phyloP scores from a whole-genome alignment of 2,888 invertebrate species.

The Agriopis marginaria region DNA sequence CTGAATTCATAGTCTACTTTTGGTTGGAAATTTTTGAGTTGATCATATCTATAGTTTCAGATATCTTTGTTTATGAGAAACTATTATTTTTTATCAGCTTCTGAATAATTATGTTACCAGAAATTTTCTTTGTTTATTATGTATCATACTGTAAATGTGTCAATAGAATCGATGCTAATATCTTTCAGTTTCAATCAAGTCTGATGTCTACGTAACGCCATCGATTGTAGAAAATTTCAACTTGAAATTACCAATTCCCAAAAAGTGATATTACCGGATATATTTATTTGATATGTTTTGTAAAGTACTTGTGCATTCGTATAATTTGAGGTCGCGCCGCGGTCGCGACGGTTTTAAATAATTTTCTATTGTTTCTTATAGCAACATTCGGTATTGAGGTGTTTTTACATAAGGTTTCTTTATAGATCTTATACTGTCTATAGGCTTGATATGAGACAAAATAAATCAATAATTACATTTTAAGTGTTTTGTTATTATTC shows the following conservation, averaged over 20 bases:
- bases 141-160: not conserved
- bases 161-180: not conserved
- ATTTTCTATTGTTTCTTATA: not conserved
- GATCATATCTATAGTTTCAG: not conserved
- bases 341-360: not conserved
- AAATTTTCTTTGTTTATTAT: too few relatives aligned
- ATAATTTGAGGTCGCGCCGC: not conserved
- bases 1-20: too few relatives aligned
- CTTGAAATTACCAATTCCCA: constrained; percentile 40
- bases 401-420: constrained; percentile 35
- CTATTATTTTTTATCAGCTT: too few relatives aligned
- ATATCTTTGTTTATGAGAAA: not conserved
- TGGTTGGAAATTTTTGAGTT: too few relatives aligned
- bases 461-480: constrained; percentile 54
- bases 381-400: constrained; percentile 11
- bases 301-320: constrained; percentile 1
- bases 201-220: not conserved
- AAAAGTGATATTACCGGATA: constrained; percentile 43
- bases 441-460: constrained; percentile 58
- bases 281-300: constrained; percentile 27
- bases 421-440: constrained; percentile 38
- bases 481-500: constrained; percentile 1
- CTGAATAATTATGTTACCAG: too few relatives aligned
- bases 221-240: too few relatives aligned
- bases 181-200: not conserved